These are phyloP conservation scores for Cosmopolites sordidus DNA, from an alignment of 2,888 invertebrate genomes.

Conservation along the genomic window DNA sequence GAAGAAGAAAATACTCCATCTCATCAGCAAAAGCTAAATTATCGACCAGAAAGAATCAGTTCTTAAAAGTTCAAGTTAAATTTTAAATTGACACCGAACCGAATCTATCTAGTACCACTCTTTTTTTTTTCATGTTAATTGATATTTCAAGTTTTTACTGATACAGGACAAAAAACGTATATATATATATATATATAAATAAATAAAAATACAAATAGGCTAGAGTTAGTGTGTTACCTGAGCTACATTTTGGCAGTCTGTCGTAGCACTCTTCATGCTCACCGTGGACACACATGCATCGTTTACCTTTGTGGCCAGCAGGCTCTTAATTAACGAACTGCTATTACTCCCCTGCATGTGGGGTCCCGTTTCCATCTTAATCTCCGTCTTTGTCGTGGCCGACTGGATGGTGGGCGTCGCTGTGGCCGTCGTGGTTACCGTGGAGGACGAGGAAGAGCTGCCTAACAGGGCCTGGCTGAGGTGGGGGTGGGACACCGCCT, in stretches of 20 bases:
- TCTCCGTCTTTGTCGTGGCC: slow-evolving; percentile 5
- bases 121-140: too few relatives aligned
- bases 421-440: slow-evolving; percentile 17
- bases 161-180: too few relatives aligned
- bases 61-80: too few relatives aligned
- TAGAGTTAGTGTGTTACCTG: slow-evolving; percentile 49
- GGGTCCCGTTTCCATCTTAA: slow-evolving; percentile 17
- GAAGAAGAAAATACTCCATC: too few relatives aligned
- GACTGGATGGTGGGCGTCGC: background rate
- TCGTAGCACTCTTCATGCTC: slow-evolving; percentile 45
- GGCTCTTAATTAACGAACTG: slow-evolving; percentile 86
- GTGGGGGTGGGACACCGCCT: slow-evolving; percentile 60
- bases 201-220: slow-evolving; percentile 9
- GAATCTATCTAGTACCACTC: too few relatives aligned
- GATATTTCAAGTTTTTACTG: too few relatives aligned
- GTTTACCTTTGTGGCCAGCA: slow-evolving; percentile 90
- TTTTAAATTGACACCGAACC: too few relatives aligned
- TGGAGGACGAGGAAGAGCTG: slow-evolving; percentile 17
- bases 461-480: slow-evolving; percentile 58
- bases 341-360: slow-evolving; percentile 20
- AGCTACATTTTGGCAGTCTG: slow-evolving; percentile 53
- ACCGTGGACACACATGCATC: slow-evolving; percentile 40
- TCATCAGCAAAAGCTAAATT: too few relatives aligned
- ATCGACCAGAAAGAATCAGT: too few relatives aligned
- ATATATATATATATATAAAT: too few relatives aligned